Percentiles rank a stretch among this genome's conserved stretches.
Evolutionary conservation across 2,888 invertebrate species (phyloP).

Genomic region (Rhagium mordax): DNA sequence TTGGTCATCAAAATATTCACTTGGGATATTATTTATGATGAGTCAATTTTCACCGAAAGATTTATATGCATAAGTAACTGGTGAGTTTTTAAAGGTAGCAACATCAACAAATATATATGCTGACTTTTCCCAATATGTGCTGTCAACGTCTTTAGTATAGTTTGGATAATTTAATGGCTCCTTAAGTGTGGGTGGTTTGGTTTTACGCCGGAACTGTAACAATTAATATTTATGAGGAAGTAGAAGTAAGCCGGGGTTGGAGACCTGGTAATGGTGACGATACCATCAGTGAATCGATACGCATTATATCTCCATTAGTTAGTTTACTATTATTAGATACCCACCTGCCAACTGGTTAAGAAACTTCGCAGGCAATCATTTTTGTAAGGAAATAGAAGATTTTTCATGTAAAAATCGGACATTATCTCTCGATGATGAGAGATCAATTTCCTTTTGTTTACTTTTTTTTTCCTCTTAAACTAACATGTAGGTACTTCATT

Average conservation of each 20-base stretch:
- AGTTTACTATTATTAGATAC: neutral
- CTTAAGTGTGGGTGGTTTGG: neutral
- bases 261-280: neutral
- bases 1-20: neutral
- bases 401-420: too few relatives aligned
- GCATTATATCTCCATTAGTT: neutral
- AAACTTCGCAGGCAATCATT: too few relatives aligned
- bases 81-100: neutral
- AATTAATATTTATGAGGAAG: constrained; percentile 5
- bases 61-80: neutral
- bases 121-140: neutral
- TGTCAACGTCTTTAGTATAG: neutral
- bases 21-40: neutral
- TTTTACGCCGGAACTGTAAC: too few relatives aligned
- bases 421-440: too few relatives aligned
- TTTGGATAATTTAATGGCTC: neutral
- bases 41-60: neutral
- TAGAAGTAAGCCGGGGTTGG: neutral
- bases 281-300: neutral
- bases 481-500: too few relatives aligned
- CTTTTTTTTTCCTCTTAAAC: too few relatives aligned
- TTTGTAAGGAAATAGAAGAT: too few relatives aligned
- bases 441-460: too few relatives aligned
- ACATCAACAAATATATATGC: neutral
- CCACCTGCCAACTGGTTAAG: too few relatives aligned